Conservation (phyloP, 1,140 invertebrate genomes). For the Drosophila ercepeae region DNA sequence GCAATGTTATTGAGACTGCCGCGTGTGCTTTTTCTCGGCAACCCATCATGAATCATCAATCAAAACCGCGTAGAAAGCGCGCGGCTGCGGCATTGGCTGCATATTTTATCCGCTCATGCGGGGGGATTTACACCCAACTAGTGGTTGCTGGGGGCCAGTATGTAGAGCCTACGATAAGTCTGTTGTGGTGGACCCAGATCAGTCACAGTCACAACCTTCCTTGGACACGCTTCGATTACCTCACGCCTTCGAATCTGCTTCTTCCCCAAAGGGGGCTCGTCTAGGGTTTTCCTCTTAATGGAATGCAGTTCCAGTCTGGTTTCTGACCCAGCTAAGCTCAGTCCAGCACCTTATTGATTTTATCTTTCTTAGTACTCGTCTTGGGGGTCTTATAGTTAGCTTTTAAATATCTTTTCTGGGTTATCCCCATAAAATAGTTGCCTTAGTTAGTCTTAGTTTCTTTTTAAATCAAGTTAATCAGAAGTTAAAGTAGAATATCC, state of each 20-base stretch:
- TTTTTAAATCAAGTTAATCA: too few relatives aligned
- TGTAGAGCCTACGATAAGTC: slow-evolving; percentile 15
- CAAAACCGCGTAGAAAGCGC: slow-evolving; percentile 28
- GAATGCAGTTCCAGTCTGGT: slow-evolving; percentile 51
- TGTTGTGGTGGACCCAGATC: slow-evolving; percentile 13
- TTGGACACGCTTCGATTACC: neutral
- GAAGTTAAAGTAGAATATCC: too few relatives aligned
- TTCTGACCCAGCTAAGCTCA: slow-evolving; percentile 33
- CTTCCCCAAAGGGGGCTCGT: slow-evolving; percentile 59
- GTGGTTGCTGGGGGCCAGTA: slow-evolving; percentile 5
- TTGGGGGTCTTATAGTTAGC: neutral
- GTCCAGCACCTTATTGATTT: slow-evolving; percentile 4
- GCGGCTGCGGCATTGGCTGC: slow-evolving; percentile 37
- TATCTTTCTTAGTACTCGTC: slow-evolving; percentile 7
- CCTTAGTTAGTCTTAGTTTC: too few relatives aligned
- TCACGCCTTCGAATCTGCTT: slow-evolving; percentile 27
- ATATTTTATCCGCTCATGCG: slow-evolving; percentile 1
- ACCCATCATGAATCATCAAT: slow-evolving; percentile 62
- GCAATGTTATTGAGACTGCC: slow-evolving; percentile 60
- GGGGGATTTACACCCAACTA: slow-evolving; percentile 20
- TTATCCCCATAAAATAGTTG: too few relatives aligned
- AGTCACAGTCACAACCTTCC: neutral
- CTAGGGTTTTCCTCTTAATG: slow-evolving; percentile 35
- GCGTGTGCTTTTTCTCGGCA: slow-evolving; percentile 65
- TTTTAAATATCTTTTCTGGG: too few relatives aligned